Evolutionary conservation across 2,113 vertebrate genomes (phyloP), one percentile per base, ranked within the genome.

Genomic region (Sinocyclocheilus maitianheensis): DNA sequence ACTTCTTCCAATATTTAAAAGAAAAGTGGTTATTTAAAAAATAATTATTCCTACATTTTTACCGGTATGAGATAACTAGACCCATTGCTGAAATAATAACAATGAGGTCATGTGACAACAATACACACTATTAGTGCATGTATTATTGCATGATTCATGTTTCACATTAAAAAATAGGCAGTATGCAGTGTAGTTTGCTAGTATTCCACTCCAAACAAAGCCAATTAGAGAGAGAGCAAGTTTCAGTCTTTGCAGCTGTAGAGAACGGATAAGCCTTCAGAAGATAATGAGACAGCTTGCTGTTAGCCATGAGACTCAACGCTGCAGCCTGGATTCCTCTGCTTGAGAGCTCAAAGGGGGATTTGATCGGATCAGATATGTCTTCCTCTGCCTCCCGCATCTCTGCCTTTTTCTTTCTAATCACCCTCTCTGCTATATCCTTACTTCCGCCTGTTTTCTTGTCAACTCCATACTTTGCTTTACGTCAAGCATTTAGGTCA

Each of bases 281-380:
- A 81, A 46, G 43, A 81, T 81, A 81, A 46, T 81, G 12, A 84
- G 71, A 48, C 53, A 46, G 71, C 83, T 76, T 63, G 40, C 55
- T 46, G 55, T 63, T 77, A 84, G 48, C 72, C 72, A 84, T 63
- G 51, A 84, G 83, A 63, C 60, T 76, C 51, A 67, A 48, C 40
- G 26, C 79, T 26, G 37, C 60, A 83, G 18, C 16, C 30, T 83
- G 26, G 81, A 83, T 83, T 83, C 81, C 81, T 71, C 46, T 13
- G 12, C n/a, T 6, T 76, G 43, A 76, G 43, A 71, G 81, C 65
- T 53, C 48, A 71, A 22, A 71, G 67, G 26, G n/a, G 30, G 26
- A 76, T 72, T 63, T 87, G 60, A 82, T 62, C 63, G 51, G 67
- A 79, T 79, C 78, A 81, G 67, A 43, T 74, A 18, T 34, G 30